Evolutionary conservation across 2,888 invertebrate species (phyloP).

Genomic region (Leucophenga montana): DNA sequence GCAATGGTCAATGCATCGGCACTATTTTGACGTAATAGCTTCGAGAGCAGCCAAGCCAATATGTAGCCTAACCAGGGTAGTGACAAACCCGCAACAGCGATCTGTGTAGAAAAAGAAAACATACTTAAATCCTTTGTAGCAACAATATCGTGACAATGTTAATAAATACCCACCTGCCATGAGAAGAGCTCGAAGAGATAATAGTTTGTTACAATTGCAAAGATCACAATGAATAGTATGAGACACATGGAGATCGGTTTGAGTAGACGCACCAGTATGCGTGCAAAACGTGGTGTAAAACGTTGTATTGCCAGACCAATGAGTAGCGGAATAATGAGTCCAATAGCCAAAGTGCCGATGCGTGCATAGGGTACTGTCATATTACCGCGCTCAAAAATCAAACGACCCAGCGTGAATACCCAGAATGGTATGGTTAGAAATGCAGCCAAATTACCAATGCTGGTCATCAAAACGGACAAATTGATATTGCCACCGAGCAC

Average conservation of each 20-base stretch:
- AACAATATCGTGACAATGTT: too few species aligned
- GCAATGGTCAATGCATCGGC: slow-evolving; percentile 88
- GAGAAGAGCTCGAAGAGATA: slow-evolving; percentile 92
- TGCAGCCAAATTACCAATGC: slow-evolving; percentile 89
- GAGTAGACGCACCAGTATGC: slow-evolving; percentile 83
- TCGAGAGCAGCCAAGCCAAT: slow-evolving; percentile 79
- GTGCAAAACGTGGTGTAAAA: slow-evolving; percentile 80
- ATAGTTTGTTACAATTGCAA: slow-evolving; percentile 90
- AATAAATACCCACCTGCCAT: slow-evolving; percentile 80
- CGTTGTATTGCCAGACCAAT: slow-evolving; percentile 81
- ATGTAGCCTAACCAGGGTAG: slow-evolving; percentile 88
- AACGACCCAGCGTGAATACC: slow-evolving; percentile 88
- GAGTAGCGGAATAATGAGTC: slow-evolving; percentile 82
- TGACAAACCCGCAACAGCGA: slow-evolving; percentile 84
- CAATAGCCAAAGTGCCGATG: slow-evolving; percentile 83
- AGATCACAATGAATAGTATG: slow-evolving; percentile 87
- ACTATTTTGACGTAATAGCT: slow-evolving; percentile 77
- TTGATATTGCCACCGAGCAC: slow-evolving; percentile 93
- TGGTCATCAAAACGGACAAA: slow-evolving; percentile 95
- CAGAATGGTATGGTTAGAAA: slow-evolving; percentile 95
- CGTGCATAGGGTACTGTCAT: slow-evolving; percentile 85
- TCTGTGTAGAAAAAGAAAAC: slow-evolving; percentile 74
- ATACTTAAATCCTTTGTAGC: background rate
- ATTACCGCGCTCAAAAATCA: slow-evolving; percentile 82
- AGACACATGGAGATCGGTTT: slow-evolving; percentile 88